Conservation (phyloP, 2,888 invertebrate species). For the Nipponacmea schrenckii region DNA sequence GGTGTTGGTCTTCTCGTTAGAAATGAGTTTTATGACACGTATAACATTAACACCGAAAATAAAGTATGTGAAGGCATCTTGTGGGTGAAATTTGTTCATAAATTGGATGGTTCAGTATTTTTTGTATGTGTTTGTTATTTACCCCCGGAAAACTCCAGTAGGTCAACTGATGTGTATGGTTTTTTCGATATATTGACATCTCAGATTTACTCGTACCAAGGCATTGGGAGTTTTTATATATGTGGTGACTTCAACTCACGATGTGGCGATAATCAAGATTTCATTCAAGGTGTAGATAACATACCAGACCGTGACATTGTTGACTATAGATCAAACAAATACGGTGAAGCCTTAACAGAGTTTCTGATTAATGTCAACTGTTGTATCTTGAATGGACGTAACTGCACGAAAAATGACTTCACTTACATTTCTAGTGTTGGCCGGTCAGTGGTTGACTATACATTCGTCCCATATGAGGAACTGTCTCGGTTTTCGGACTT, state of each 20-base stretch:
- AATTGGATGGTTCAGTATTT: neutral
- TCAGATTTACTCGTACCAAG: neutral
- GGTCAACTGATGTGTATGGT: neutral
- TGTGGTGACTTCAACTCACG: neutral
- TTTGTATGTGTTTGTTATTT: neutral
- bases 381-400: neutral
- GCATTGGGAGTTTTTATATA: neutral
- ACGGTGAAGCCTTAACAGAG: neutral
- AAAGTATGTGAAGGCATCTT: neutral
- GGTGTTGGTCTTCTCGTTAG: neutral
- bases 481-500: no score
- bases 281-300: no score
- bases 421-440: neutral
- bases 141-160: neutral
- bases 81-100: neutral
- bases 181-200: neutral
- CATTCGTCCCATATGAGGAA: neutral
- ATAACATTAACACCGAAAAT: neutral
- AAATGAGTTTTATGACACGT: neutral
- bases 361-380: neutral
- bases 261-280: no score
- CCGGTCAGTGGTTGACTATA: neutral
- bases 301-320: neutral
- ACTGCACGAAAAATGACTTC: neutral
- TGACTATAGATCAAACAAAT: neutral